phyloP scores from a whole-genome alignment of 2,888 invertebrate genomes.

The Scaptomyza tumidula region DNA sequence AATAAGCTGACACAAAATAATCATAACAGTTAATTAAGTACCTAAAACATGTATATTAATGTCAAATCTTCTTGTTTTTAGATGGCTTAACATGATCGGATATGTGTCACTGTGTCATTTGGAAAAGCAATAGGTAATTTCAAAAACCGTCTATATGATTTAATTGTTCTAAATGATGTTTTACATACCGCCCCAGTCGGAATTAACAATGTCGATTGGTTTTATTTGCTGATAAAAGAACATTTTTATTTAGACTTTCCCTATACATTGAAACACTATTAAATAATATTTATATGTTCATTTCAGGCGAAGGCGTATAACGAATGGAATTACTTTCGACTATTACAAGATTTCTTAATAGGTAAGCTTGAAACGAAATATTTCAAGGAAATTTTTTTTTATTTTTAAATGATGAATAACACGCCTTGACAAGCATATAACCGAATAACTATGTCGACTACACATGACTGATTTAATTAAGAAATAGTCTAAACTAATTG shows the following conservation, averaged over 20 bases:
- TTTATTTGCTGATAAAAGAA: slow-evolving; percentile 34
- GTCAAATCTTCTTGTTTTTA: not conserved
- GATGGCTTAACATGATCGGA: not conserved
- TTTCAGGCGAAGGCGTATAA: slow-evolving; percentile 18
- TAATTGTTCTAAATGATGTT: slow-evolving; percentile 29
- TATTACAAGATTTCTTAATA: not conserved
- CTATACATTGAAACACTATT: not conserved
- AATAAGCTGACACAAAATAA: slow-evolving; percentile 32
- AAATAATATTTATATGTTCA: not conserved
- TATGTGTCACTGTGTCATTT: not conserved
- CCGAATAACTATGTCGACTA: slow-evolving; percentile 48
- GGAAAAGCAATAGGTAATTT: slow-evolving; percentile 26
- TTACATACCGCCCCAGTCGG: slow-evolving; percentile 58
- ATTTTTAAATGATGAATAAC: slow-evolving; percentile 34
- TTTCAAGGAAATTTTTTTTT: not conserved
- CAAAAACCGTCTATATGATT: not conserved
- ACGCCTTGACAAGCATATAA: slow-evolving; percentile 56
- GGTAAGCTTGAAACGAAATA: slow-evolving; percentile 21
- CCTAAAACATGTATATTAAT: not conserved
- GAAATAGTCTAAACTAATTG: not conserved
- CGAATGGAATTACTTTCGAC: not conserved
- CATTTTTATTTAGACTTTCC: not conserved
- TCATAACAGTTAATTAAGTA: slow-evolving; percentile 18
- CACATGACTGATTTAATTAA: slow-evolving; percentile 40
- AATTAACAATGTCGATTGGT: slow-evolving; percentile 54